These are phyloP conservation scores for Falco novaeseelandiae DNA, from an alignment of 2,797 vertebrate species.

Conservation along the genomic window DNA sequence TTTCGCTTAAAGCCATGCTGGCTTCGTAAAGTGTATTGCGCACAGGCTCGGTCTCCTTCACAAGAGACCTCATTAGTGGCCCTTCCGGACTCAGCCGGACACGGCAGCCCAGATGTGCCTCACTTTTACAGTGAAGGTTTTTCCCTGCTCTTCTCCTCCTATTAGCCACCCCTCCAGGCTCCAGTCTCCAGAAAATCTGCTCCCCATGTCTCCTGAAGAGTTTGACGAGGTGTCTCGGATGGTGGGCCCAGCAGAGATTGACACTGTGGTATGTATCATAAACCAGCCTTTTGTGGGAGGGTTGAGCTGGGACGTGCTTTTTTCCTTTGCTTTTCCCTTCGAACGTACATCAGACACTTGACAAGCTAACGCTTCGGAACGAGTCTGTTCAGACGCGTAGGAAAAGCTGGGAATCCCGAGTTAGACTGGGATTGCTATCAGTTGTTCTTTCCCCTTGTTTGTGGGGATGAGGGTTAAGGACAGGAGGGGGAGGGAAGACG, in stretches of 20 bases:
- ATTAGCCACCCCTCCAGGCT: constrained; percentile 81
- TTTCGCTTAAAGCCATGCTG: background rate
- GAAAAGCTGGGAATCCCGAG: background rate
- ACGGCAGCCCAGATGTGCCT: background rate
- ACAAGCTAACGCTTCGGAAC: background rate
- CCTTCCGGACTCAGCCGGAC: background rate
- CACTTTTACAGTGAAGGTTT: background rate
- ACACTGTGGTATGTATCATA: constrained; percentile 81
- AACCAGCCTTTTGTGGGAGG: fast-evolving
- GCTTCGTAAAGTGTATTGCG: background rate
- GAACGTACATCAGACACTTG: background rate
- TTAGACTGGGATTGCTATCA: background rate
- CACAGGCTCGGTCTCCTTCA: background rate
- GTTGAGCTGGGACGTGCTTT: background rate
- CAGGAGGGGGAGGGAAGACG: too few relatives aligned
- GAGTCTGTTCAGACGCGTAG: fast-evolving
- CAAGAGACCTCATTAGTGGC: background rate
- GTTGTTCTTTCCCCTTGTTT: background rate
- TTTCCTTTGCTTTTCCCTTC: fast-evolving
- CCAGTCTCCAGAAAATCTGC: constrained; percentile 80
- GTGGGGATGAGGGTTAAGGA: background rate
- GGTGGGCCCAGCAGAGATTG: constrained; percentile 81
- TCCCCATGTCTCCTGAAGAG: constrained; percentile 91
- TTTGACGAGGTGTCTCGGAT: constrained; percentile 82
- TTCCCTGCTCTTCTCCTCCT: background rate